Evolutionary conservation across 2,797 vertebrate genomes (phyloP).

Genomic region (Phrynocephalus guinanensis): DNA sequence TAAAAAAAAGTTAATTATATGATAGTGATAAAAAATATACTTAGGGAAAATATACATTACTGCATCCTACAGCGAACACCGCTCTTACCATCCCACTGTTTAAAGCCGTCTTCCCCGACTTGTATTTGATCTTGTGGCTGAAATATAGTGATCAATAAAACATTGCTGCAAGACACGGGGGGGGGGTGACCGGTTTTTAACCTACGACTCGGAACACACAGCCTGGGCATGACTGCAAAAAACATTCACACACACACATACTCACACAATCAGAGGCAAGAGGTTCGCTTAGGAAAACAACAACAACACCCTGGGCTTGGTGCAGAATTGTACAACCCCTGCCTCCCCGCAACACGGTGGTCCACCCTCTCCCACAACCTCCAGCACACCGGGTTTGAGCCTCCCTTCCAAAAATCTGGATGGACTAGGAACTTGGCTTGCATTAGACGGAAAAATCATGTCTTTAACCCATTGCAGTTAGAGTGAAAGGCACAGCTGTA

Average conservation of each 20-base stretch:
- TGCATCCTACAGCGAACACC: constrained; percentile 82
- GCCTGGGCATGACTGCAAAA: constrained; percentile 80
- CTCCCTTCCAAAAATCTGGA: fast-evolving
- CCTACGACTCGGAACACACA: constrained; percentile 80
- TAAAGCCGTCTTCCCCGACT: constrained; percentile 99
- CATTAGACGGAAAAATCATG: too few species aligned
- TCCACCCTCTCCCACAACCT: constrained; percentile 27
- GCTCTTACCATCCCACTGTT: constrained; percentile 99
- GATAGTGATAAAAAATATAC: constrained; percentile 54
- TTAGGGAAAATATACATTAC: constrained; percentile 72
- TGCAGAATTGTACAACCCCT: not conserved
- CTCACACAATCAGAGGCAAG: constrained; percentile 32
- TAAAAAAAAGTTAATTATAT: constrained; percentile 29
- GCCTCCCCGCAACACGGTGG: not conserved
- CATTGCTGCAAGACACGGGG: constrained; percentile 85
- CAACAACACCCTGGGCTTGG: too few species aligned
- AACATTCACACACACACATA: constrained; percentile 10
- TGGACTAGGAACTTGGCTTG: not conserved
- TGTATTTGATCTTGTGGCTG: constrained; percentile 99
- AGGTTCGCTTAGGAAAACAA: constrained; percentile 24
- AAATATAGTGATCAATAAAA: constrained; percentile 97
- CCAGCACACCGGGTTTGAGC: not conserved
- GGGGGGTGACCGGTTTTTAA: constrained; percentile 63
- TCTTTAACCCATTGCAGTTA: fast-evolving
- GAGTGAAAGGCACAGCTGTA: not conserved